Base-by-base conservation (phyloP, 2,113 vertebrate genomes). In the Eurypyga helias region DNA sequence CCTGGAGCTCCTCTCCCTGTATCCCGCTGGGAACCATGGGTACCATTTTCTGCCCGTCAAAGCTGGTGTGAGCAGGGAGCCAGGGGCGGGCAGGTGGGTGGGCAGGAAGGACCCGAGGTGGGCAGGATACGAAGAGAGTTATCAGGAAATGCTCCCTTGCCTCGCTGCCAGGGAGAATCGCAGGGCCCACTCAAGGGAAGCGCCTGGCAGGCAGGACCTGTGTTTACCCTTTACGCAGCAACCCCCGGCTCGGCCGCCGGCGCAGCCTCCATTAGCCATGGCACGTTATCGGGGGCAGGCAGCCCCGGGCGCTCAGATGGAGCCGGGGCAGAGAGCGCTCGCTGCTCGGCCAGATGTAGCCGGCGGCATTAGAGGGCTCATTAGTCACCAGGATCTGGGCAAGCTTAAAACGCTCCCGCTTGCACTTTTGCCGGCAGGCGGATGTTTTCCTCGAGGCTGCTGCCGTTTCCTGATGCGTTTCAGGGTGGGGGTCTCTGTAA, bases 191-290 rank as follows among this genome's bases (percentile, higher is more conserved):
- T 72, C 33, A 8, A 84, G 77, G 84, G 49, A 36, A 84, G 87
- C 48, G 51, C 89, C 89, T 52, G 73, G 78, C 83, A 73, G 69
- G 60, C 83, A 70, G 84, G 70, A n/a, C 23, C 60, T 2, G 17
- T 95, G 48, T 96, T 94, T 96, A 80, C 87, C 81, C 90, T 94
- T 49, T 64, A 31, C 66, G 71, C 65, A 96, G 92, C 96, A 94
- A 94, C 89, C 89, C 65, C 1, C 3, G 77, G 66, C 67, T 41
- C 5, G 6, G 15, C 29, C 13, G 3, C 34, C 6, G 26, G 94
- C 0, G 15, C 83, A 71, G 87, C 69, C 92, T 79, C 87, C 96
- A 91, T 95, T 96, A 95, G 55, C 41, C 90, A 24, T 21, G 13
- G 83, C 62, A 43, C 54, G 34, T 25, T 51, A 57, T 23, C 4